A percentile compares a stretch with the other conserved stretches of the same genome.
These are phyloP conservation scores for Achroia grisella DNA, from an alignment of 1,140 invertebrate species.

Conservation along the genomic window DNA sequence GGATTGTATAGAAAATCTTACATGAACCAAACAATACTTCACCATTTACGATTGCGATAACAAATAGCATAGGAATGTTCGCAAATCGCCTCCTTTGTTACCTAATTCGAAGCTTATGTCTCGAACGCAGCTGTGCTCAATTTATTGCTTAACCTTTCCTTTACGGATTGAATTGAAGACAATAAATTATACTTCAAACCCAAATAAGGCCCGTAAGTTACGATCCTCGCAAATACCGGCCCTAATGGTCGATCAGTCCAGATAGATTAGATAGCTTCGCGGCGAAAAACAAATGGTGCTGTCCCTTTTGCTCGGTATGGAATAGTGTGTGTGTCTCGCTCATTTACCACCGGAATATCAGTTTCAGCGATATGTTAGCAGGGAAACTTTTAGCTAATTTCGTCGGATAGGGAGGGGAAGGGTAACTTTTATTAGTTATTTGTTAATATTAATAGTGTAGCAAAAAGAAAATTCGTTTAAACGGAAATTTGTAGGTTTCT, in stretches of 20 bases:
- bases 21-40: too few species aligned
- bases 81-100: conserved; percentile 61
- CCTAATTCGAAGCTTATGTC: conserved; percentile 64
- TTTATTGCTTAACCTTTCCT: conserved; percentile 71
- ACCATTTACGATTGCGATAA: conserved; percentile 1
- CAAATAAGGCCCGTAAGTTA: conserved; percentile 66
- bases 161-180: conserved; percentile 65
- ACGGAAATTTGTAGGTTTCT: too few species aligned
- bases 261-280: conserved; percentile 46
- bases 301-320: conserved; percentile 3
- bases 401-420: too few species aligned
- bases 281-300: conserved; percentile 1
- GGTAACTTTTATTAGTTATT: too few species aligned
- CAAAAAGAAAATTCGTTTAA: too few species aligned
- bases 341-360: too few species aligned
- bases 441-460: too few species aligned
- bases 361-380: too few species aligned
- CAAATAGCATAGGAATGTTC: conserved; percentile 26
- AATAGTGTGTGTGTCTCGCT: too few species aligned
- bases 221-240: conserved; percentile 47
- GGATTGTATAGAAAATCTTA: too few species aligned
- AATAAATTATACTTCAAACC: conserved; percentile 69
- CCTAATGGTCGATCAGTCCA: conserved; percentile 56
- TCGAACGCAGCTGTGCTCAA: conserved; percentile 64
- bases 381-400: too few species aligned